Percentiles rank a stretch among this genome's conserved stretches.
phyloP scores from a whole-genome alignment of 2,888 invertebrate species.

The Melanophora roralis region DNA sequence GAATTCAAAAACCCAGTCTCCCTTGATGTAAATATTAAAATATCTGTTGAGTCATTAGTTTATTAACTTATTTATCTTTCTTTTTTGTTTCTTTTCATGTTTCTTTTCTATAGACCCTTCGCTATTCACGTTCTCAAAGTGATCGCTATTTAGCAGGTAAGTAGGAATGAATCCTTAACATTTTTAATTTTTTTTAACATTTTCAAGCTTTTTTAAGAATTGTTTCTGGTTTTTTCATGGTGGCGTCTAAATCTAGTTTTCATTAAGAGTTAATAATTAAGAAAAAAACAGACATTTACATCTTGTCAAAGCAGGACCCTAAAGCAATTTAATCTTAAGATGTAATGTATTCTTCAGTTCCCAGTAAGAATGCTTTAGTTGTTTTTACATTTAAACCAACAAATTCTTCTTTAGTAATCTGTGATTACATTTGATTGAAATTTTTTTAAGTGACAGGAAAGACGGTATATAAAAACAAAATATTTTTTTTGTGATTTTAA shows the following conservation, averaged over 20 bases:
- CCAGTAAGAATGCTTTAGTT: too few relatives aligned
- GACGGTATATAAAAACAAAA: too few relatives aligned
- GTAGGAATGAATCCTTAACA: conserved; percentile 65
- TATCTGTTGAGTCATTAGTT: conserved; percentile 37
- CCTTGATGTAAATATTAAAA: conserved; percentile 13
- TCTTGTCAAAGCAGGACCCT: conserved; percentile 15
- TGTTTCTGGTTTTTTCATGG: conserved; percentile 11
- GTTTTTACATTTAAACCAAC: too few relatives aligned
- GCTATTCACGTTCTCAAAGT: conserved; percentile 77
- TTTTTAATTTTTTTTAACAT: conserved; percentile 17
- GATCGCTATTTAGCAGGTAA: conserved; percentile 78
- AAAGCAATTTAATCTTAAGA: conserved; percentile 14
- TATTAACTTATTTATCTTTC: conserved; percentile 51
- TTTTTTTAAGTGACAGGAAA: too few relatives aligned
- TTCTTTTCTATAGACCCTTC: conserved; percentile 72
- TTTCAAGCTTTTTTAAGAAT: conserved; percentile 21
- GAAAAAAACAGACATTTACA: conserved; percentile 42
- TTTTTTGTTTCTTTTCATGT: conserved; percentile 35
- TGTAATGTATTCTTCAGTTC: too few relatives aligned
- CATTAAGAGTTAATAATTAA: conserved; percentile 26
- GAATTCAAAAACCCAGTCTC: conserved; percentile 65
- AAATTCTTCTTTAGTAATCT: too few relatives aligned
- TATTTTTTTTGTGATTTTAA: too few relatives aligned
- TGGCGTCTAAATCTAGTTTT: conserved; percentile 51
- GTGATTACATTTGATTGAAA: too few relatives aligned